phyloP scores from a whole-genome alignment of 2,797 vertebrate genomes.

The Falco concolor region DNA sequence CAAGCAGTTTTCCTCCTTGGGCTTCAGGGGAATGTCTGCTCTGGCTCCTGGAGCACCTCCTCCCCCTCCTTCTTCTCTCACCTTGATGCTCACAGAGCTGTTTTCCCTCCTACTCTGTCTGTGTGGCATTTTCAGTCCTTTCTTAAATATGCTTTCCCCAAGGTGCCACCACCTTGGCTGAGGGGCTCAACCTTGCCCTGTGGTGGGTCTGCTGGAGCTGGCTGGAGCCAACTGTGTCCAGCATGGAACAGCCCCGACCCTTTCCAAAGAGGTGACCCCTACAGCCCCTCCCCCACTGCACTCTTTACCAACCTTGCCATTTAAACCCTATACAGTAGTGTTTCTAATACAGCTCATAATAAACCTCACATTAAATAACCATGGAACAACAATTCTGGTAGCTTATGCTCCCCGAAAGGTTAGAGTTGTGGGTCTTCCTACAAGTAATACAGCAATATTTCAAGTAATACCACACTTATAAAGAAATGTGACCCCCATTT shows the following conservation, averaged over 20 bases:
- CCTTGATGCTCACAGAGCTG: background rate
- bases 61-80: background rate
- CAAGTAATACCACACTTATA: background rate
- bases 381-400: background rate
- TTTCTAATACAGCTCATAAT: background rate
- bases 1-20: fast-evolving
- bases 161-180: fast-evolving
- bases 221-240: fast-evolving
- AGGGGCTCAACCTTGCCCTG: fast-evolving
- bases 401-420: background rate
- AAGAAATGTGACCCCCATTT: background rate
- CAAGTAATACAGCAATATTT: background rate
- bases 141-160: background rate
- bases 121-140: background rate
- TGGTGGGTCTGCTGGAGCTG: fast-evolving
- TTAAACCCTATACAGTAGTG: background rate
- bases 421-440: background rate
- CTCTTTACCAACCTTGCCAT: background rate
- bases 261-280: background rate
- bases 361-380: background rate
- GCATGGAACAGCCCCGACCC: fast-evolving
- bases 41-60: background rate
- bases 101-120: background rate
- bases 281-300: no score
- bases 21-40: background rate